Evolutionary conservation across 2,888 invertebrate species (phyloP).

Genomic region (Nysson spinosus): DNA sequence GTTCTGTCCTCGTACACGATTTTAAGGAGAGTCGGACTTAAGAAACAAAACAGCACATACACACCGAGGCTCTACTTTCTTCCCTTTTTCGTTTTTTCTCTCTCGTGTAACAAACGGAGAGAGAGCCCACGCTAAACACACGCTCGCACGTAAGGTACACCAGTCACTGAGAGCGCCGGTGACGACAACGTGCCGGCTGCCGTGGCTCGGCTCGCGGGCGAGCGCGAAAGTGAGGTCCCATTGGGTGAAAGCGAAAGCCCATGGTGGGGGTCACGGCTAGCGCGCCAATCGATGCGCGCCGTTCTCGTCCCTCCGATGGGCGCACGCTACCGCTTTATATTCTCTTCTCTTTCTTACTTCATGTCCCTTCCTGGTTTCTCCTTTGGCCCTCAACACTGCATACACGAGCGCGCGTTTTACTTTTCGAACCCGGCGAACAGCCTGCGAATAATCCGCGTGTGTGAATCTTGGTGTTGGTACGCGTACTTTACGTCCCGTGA

Average conservation of each 20-base stretch:
- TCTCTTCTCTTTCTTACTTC: conserved; percentile 29
- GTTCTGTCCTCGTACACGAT: conserved; percentile 13
- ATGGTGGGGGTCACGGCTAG: conserved; percentile 77
- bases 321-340: conserved; percentile 47
- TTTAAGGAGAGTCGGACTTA: not conserved
- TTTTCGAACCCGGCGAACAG: conserved; percentile 57
- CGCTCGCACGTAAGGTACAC: conserved; percentile 68
- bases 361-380: conserved; percentile 3
- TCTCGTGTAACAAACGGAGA: conserved; percentile 46
- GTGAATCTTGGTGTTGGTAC: not conserved
- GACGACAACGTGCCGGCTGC: conserved; percentile 65
- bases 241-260: conserved; percentile 77
- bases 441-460: conserved; percentile 48
- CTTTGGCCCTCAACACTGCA: conserved; percentile 25
- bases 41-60: not conserved
- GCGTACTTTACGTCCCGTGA: not conserved
- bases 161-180: conserved; percentile 68
- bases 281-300: conserved; percentile 76
- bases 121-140: conserved; percentile 58
- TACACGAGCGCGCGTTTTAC: conserved; percentile 54
- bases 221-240: conserved; percentile 77
- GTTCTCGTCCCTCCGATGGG: conserved; percentile 63
- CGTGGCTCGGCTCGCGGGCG: conserved; percentile 71
- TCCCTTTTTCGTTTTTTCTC: conserved; percentile 16
- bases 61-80: conserved; percentile 36